These are phyloP conservation scores for Steatocranus sp. DNA, from an alignment of 2,797 vertebrate species.

Conservation along the genomic window DNA sequence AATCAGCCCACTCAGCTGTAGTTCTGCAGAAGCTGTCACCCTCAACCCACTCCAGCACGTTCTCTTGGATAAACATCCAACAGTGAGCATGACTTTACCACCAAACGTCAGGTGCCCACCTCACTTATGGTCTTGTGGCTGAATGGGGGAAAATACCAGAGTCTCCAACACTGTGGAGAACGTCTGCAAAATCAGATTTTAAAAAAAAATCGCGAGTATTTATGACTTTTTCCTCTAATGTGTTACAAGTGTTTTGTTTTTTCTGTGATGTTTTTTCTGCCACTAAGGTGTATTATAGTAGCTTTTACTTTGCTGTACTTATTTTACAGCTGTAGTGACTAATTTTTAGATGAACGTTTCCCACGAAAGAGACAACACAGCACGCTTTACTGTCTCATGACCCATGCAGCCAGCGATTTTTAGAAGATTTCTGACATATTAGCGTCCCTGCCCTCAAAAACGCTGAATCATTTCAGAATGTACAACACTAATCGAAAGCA, in stretches of 20 bases:
- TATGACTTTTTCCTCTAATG: not conserved
- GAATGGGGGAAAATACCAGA: not conserved
- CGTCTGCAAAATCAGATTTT: not conserved
- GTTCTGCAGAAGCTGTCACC: not conserved
- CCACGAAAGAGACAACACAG: not conserved
- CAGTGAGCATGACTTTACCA: not conserved
- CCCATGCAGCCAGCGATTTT: not conserved
- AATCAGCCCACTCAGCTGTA: not conserved
- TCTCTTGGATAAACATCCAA: not conserved
- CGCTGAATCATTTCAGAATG: not conserved
- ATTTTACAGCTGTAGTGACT: not conserved
- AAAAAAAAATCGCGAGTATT: accelerated
- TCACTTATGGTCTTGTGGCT: not conserved
- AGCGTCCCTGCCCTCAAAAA: not conserved
- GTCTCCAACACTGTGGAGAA: not conserved
- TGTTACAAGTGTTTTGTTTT: not conserved
- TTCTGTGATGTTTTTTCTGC: not conserved
- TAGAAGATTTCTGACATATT: not conserved
- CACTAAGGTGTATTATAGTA: not conserved
- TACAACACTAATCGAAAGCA: not conserved
- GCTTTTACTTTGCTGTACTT: not conserved
- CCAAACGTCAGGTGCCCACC: not conserved
- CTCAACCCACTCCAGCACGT: not conserved
- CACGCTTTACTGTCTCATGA: not conserved
- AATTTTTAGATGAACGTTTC: not conserved